Evolutionary conservation across 2,888 invertebrate species (phyloP), one percentile per base, ranked within the genome.

Genomic region (Tricholauxania praeusta): DNA sequence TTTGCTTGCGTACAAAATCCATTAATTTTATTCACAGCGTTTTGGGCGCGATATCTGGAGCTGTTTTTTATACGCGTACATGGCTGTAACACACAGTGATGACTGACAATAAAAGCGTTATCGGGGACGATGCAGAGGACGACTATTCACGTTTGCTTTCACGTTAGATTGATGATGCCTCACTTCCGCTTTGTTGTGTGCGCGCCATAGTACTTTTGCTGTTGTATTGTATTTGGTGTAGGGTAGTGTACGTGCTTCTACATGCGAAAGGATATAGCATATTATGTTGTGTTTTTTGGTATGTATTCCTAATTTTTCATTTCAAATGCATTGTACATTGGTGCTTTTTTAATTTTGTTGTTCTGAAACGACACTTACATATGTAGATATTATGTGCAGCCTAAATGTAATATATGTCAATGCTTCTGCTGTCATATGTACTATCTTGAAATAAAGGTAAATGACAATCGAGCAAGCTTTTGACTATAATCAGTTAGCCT

Each of bases 21-120:
- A 67, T 67, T 67, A 67, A 67, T 67, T 67, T 67, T 67, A 55
- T 67, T 53, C 55, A 51, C 57, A 55, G 57, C 55, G 39, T 67
- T 67, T 65, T 67, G 17, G 55, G 14, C 22, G 51, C 17, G 51
- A 22, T 62, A 32, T 32, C 32, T 32, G 28, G 15, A 10, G 39
- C 39, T 39, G 39, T 2, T 39, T 39, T 39, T 39, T 39, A 39
- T 39, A 39, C 39, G 39, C 39, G 39, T 39, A 39, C 39, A 10
- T 39, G 39, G 39, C 10, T 39, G 10, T 39, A 39, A 39, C 39
- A 39, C 39, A 39, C 10, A 39, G 7, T 10, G 10, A 39, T 39
- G 39, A 39, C 39, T 39, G 39, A 39, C 39, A 39, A 39, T 39
- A 39, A 39, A 39, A 39, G 10, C 39, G 39, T 39, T 39, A 39